These are phyloP conservation scores for Saccostrea glomerata DNA, from an alignment of 1,140 invertebrate species.

Conservation along the genomic window DNA sequence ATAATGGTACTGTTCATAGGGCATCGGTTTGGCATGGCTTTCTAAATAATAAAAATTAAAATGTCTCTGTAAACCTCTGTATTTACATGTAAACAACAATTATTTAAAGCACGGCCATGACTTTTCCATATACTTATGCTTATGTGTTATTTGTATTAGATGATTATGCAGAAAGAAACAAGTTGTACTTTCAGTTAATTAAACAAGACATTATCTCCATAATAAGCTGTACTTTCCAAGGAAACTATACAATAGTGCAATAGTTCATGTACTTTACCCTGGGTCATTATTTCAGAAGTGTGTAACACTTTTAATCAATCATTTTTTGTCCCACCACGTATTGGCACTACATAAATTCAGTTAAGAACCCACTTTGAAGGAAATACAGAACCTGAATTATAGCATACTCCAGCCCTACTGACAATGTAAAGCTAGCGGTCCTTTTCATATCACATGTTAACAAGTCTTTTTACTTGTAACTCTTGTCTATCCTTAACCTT, in stretches of 20 bases:
- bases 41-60: background rate
- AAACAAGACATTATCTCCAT: no score
- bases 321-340: background rate
- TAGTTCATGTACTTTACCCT: background rate
- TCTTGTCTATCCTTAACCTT: no score
- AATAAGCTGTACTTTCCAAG: background rate
- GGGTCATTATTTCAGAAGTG: background rate
- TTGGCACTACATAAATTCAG: background rate
- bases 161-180: no score
- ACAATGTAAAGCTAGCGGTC: no score
- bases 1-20: conserved; percentile 16
- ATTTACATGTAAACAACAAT: background rate
- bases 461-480: no score
- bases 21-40: background rate
- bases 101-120: background rate
- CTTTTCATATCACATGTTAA: no score
- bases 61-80: background rate
- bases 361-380: background rate
- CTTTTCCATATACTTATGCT: background rate
- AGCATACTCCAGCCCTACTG: no score
- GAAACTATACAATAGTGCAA: background rate
- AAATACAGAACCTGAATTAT: background rate
- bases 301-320: background rate
- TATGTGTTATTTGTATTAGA: no score
- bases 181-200: no score